Conservation (phyloP, 1,140 invertebrate species). For the Ectropis grisescens region DNA sequence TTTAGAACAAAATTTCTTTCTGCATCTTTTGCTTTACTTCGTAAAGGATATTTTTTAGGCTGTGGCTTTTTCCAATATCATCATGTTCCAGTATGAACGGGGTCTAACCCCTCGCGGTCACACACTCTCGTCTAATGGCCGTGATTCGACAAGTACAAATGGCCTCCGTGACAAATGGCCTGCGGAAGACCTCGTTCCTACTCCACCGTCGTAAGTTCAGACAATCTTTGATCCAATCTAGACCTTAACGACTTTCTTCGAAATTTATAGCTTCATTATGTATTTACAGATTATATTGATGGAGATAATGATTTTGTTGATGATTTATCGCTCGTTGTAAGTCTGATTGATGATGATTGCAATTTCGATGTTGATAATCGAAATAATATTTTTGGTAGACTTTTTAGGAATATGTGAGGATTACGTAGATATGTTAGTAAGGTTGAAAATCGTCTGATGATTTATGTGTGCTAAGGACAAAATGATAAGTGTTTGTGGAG, state of each 20-base stretch:
- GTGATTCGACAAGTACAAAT: conserved; percentile 70
- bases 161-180: conserved; percentile 61
- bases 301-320: too few relatives aligned
- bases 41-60: conserved; percentile 16
- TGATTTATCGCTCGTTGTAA: too few relatives aligned
- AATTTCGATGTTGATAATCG: too few relatives aligned
- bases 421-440: conserved; percentile 20
- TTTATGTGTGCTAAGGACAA: too few relatives aligned
- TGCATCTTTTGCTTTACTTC: too few relatives aligned
- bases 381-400: too few relatives aligned
- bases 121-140: conserved; percentile 64
- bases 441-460: conserved; percentile 21
- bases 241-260: conserved; percentile 2
- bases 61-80: conserved; percentile 22
- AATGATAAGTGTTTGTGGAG: conserved; percentile 42
- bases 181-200: conserved; percentile 51
- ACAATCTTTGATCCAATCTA: conserved; percentile 43
- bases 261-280: too few relatives aligned
- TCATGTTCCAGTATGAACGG: conserved; percentile 27
- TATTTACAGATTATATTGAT: too few relatives aligned
- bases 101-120: conserved; percentile 53
- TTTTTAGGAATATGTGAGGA: too few relatives aligned
- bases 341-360: conserved; percentile 18
- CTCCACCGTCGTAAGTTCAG: conserved; percentile 44
- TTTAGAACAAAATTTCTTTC: too few relatives aligned